A percentile compares a stretch with the other conserved stretches of the same genome.
These are phyloP conservation scores for Cotesia glomerata DNA, from an alignment of 1,140 invertebrate genomes.

Conservation along the genomic window DNA sequence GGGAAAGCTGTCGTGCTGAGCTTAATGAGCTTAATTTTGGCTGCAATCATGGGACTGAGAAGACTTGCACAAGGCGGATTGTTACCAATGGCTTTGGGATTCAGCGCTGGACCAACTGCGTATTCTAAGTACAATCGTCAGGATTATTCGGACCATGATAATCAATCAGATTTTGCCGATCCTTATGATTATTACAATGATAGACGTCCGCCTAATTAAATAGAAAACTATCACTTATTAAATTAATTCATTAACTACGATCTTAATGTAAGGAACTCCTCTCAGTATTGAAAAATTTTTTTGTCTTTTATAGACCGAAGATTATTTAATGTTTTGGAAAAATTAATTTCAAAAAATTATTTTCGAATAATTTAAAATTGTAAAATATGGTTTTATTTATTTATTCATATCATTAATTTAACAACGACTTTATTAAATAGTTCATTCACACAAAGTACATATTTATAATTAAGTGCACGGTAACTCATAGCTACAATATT, in stretches of 20 bases:
- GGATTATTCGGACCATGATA: neutral
- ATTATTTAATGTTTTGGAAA: too few relatives aligned
- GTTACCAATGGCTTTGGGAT: neutral
- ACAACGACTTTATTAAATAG: too few relatives aligned
- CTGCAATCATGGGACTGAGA: constrained; percentile 58
- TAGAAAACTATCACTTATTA: neutral
- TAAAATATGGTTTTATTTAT: too few relatives aligned
- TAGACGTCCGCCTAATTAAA: neutral
- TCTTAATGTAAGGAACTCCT: too few relatives aligned
- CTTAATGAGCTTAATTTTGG: constrained; percentile 64
- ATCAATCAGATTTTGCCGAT: neutral
- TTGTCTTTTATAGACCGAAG: too few relatives aligned
- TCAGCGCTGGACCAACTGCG: neutral
- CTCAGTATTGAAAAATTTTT: too few relatives aligned
- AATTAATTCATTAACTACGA: neutral
- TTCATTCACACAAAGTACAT: too few relatives aligned
- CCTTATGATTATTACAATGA: neutral
- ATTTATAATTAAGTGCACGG: too few relatives aligned
- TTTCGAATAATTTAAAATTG: too few relatives aligned
- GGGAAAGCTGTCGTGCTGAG: constrained; percentile 68
- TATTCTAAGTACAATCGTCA: neutral
- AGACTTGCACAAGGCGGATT: constrained; percentile 37
- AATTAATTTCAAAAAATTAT: too few relatives aligned
- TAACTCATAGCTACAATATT: too few relatives aligned
- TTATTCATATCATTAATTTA: too few relatives aligned